A percentile compares a stretch with the other conserved stretches of the same genome.
Conservation (phyloP, 2,113 vertebrate species). For the Coregonus clupeaformis region DNA sequence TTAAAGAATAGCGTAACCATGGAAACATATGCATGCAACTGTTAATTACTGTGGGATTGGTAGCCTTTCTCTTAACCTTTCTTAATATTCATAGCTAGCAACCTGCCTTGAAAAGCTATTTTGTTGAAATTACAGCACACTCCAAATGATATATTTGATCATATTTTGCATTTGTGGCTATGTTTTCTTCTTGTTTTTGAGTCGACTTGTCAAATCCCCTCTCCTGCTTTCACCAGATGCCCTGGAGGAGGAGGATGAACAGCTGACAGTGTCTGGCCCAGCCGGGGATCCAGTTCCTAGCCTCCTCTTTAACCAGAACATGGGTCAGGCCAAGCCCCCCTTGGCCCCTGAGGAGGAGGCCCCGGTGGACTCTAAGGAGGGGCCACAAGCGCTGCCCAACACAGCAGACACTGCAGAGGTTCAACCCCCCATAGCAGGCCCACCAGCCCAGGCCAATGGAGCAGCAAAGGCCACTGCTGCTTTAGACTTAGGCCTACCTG, state of each 20-base stretch:
- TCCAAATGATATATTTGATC: not conserved
- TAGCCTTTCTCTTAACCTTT: slow-evolving; percentile 14
- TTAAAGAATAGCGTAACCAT: slow-evolving; percentile 47
- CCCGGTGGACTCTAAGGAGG: slow-evolving; percentile 5
- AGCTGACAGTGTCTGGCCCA: slow-evolving; percentile 62
- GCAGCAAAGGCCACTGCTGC: not conserved
- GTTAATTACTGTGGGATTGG: slow-evolving; percentile 20
- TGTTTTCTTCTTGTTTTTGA: not conserved
- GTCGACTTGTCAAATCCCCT: not conserved
- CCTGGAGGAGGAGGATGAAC: slow-evolving; percentile 66
- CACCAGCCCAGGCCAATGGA: slow-evolving; percentile 2
- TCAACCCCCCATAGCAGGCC: slow-evolving; percentile 12
- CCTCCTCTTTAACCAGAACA: slow-evolving; percentile 31
- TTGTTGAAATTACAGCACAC: not conserved
- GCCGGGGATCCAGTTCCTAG: slow-evolving; percentile 28
- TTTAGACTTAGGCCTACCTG: not conserved
- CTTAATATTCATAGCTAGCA: not conserved
- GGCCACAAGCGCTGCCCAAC: slow-evolving; percentile 12
- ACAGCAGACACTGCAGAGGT: slow-evolving; percentile 8
- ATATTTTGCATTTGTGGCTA: not conserved
- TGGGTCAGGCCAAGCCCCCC: slow-evolving; percentile 61
- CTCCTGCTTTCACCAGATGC: slow-evolving; percentile 67
- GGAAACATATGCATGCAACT: slow-evolving; percentile 49
- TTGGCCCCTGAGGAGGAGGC: not conserved
- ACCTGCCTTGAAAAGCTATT: not conserved